phyloP scores from a whole-genome alignment of 2,113 vertebrate species.

The Antidorcas marsupialis region DNA sequence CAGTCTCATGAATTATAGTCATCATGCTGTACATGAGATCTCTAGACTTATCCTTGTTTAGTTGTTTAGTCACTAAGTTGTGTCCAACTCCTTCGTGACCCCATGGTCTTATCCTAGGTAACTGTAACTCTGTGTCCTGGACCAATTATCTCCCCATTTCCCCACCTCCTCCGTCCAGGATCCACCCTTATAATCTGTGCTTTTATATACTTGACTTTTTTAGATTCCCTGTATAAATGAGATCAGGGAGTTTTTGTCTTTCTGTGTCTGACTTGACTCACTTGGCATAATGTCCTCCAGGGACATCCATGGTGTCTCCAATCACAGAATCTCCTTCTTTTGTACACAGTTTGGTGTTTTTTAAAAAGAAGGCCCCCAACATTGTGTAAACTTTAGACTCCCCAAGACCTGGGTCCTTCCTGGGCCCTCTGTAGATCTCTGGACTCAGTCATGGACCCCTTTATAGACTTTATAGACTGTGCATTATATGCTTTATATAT shows the following conservation, averaged over 20 bases:
- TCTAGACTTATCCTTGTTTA: not conserved
- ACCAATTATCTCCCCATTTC: not conserved
- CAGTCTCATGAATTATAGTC: not conserved
- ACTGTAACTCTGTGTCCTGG: not conserved
- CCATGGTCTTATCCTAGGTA: not conserved
- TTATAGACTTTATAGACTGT: not conserved
- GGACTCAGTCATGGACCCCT: not conserved
- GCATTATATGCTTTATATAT: not conserved
- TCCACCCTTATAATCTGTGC: not conserved
- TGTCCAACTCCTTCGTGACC: not conserved
- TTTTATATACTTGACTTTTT: not conserved
- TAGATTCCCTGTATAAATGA: not conserved
- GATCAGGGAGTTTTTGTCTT: not conserved
- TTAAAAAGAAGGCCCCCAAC: not conserved
- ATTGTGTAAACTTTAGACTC: not conserved
- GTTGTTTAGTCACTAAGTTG: not conserved
- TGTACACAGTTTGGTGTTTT: not conserved
- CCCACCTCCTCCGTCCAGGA: fast-evolving
- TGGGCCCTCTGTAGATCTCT: not conserved
- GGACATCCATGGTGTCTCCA: not conserved
- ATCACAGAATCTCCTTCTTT: not conserved
- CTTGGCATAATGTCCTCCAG: not conserved
- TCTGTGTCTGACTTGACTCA: not conserved
- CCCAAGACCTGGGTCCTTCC: not conserved
- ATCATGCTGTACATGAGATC: too few relatives aligned